Base-by-base conservation (phyloP, 2,113 vertebrate species). In the Chroicocephalus ridibundus region DNA sequence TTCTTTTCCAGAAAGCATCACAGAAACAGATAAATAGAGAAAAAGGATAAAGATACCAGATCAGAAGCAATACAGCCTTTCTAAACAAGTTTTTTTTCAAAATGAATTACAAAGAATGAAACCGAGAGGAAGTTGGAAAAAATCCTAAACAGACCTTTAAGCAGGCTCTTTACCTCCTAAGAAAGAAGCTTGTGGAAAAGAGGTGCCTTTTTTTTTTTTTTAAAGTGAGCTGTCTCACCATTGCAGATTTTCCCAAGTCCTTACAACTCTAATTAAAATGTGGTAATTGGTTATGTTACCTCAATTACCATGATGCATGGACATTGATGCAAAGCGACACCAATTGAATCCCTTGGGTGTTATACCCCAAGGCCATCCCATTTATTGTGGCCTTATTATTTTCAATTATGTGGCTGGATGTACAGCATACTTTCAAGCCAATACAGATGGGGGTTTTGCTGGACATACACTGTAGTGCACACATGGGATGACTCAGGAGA, bases 231-330 rank as follows among this genome's bases (percentile, higher is more conserved):
- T 97, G 94, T 97, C 96, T 98, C 86, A 96, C 96, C 92, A 97
- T 42, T 96, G 94, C 96, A 97, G 95, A 97, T 98, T 97, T 98
- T 97, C 97, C 97, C 97, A 98, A 98, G 98, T 98, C 97, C 98
- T 98, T 98, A 98, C 97, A 98, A 98, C 97, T 98, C 98, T 98
- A 98, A 98, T 98, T 98, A 98, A 98, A 98, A 98, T 97, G 98
- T 97, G 98, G 98, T 98, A 98, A 98, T 98, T 98, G 98, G 98
- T 98, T 98, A 97, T 98, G 98, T 98, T 98, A 98, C 98, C 98
- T 98, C 98, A 98, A 98, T 98, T 98, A 98, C 98, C 98, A 97
- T 98, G 98, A 98, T 97, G 97, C 98, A 98, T 97, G 98, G 98
- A 98, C 98, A 98, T 97, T 98, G 98, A 98, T 98, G 98, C 97